Base-by-base conservation (phyloP, 2,797 vertebrate species). In the Oophaga sylvatica region DNA sequence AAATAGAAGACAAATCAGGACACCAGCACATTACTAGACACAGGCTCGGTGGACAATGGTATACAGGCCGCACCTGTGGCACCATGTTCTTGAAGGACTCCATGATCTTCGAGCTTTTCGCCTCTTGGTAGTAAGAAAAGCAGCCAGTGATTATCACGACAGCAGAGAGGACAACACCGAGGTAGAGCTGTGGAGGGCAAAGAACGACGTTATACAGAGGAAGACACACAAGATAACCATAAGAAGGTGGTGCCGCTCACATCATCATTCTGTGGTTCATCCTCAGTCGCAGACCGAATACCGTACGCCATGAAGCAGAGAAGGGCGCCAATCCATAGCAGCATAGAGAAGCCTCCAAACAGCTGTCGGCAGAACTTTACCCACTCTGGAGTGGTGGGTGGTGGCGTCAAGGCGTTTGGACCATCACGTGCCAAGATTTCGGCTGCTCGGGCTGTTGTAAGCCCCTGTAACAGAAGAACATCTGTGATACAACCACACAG, bases 11-110 rank as follows among this genome's bases (percentile, higher is more conserved):
- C 12, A 56, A 22, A 48, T 56, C n/a, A 15, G 48, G 6, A 2
- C 1, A 26, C 1, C 0, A 26, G 7, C 1, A 13, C 11, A 26
- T 19, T 16, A 26, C 45, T 15, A 13, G 45, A n/a, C 1, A 26
- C 0, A 2, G 9, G 6, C 8, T 53, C 48, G 9, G 48, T 7
- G 6, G 48, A 5, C 8, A 7, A 7, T 8, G 3, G 48, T 8
- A 53, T 7, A 53, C 48, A 17, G 75, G 5, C 22, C 75, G 2
- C 75, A 77, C 75, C 75, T 77, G 75, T 88, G 98, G 98, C 85
- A 99, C 98, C 95, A 99, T 95, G 92, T 98, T 99, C 92, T 98
- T 99, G 95, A 99, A 99, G 89, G 98, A 99, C 87, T 99, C 98
- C 97, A 99, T 99, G 93, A 99, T 99, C 93, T 97, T 97, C 31